These are phyloP conservation scores for Aplysina aerophoba DNA, from an alignment of 37 sponge, comb jelly and placozoan genomes.

Conservation along the genomic window DNA sequence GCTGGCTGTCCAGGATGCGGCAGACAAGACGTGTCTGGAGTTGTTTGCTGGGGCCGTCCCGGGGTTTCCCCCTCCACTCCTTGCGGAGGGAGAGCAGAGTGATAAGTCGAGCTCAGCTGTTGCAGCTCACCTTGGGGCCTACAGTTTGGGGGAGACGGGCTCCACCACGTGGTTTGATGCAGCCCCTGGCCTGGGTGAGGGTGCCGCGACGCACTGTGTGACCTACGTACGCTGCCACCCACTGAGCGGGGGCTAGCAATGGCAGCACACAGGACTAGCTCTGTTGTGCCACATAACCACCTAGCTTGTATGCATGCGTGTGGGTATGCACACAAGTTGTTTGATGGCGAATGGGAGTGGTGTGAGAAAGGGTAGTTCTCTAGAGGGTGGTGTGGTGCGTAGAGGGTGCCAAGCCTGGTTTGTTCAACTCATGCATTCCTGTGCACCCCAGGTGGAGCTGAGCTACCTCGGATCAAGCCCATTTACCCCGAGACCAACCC, in stretches of 20 bases:
- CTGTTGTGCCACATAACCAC: no score
- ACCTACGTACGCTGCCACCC: no score
- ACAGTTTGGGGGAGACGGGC: not conserved
- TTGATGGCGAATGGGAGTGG: no score
- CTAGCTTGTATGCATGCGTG: no score
- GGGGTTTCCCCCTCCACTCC: conserved; percentile 80
- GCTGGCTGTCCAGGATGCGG: conserved; percentile 80
- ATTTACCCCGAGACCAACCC: conserved; percentile 12
- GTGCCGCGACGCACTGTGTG: not conserved
- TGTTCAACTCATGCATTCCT: not conserved
- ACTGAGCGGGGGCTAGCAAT: no score
- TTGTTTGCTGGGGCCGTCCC: conserved; percentile 85
- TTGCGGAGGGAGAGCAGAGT: not conserved
- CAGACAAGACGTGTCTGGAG: conserved; percentile 75
- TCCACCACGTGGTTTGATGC: conserved; percentile 13
- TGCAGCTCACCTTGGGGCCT: not conserved
- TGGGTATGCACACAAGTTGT: no score
- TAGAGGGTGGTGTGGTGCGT: no score
- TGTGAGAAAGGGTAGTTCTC: no score
- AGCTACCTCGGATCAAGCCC: not conserved
- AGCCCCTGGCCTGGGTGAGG: conserved; percentile 21
- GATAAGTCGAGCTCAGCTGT: not conserved
- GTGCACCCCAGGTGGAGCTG: not conserved
- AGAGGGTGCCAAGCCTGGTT: no score
- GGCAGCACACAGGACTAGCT: no score